Base-by-base conservation (phyloP, 1,140 invertebrate genomes). In the Neodiprion lecontei region DNA sequence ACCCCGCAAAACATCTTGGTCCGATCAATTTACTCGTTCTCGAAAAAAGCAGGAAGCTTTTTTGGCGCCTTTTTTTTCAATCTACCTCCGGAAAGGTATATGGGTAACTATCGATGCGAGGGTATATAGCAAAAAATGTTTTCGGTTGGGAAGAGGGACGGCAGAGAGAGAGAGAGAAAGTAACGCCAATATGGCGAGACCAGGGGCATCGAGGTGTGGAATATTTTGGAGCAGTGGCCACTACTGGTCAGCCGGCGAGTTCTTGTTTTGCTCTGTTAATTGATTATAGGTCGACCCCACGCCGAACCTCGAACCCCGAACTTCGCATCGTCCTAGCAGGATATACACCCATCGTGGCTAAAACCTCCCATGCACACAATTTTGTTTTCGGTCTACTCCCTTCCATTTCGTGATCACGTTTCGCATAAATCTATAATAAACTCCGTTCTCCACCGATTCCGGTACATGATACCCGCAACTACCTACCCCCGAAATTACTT, bases 381-480 rank as follows among this genome's bases (percentile, higher is more conserved):
- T 81, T 78, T 74, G 73, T 78, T 73, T 61, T 61, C 72, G 47
- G 74, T 75, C 68, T 67, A 61, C 71, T n/a, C 74, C 72, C 69
- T 74, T 73, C 76, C 78, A 23, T 47, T 23, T 23, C 70, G 23
- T 17, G 48, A 17, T 48, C 78, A 77, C 77, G 79, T 78, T 75
- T 74, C 78, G 75, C 83, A 82, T 87, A 87, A 87, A 87, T 87
- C 82, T 81, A 79, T 86, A 87, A 87, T 85, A 83, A 86, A 81
- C 79, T 79, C 81, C 72, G 79, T 83, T 83, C 80, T 81, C 81
- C 82, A 79, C 79, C 53, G 53, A 61, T 61, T 61, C 53, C 53
- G 53, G 53, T 17, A 17, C n/a, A 14, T 61, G 53, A 14, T 12
- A 12, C 53, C 53, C 53, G 9, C 53, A 61, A 61, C 28, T 40